These are phyloP conservation scores for Lineus longissimus DNA, from an alignment of 1,140 invertebrate genomes.

Conservation along the genomic window DNA sequence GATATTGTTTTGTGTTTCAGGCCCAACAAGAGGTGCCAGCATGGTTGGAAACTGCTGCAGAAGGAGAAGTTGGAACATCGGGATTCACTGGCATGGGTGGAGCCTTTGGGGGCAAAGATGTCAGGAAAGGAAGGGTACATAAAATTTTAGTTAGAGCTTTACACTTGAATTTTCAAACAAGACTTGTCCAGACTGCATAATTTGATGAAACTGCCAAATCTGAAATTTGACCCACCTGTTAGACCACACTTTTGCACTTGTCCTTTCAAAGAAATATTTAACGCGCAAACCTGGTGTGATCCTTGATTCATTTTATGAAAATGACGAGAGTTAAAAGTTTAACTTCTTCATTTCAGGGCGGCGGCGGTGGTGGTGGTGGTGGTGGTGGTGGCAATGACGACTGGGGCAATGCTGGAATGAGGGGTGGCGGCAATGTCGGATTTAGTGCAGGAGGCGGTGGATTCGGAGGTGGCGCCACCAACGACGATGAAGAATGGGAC, in stretches of 20 bases:
- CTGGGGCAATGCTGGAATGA: background rate
- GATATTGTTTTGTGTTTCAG: slow-evolving; percentile 27
- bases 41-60: slow-evolving; percentile 44
- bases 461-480: slow-evolving; percentile 13
- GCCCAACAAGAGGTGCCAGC: slow-evolving; percentile 55
- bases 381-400: slow-evolving; percentile 21
- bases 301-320: no score
- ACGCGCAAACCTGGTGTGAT: no score
- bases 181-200: background rate
- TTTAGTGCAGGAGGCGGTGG: slow-evolving; percentile 14
- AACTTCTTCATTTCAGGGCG: background rate
- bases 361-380: slow-evolving; percentile 14
- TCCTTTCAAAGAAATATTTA: no score
- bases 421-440: slow-evolving; percentile 9
- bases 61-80: slow-evolving; percentile 26
- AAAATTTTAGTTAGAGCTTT: background rate
- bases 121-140: slow-evolving; percentile 37
- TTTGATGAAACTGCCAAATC: no score
- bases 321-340: no score
- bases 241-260: no score
- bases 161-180: background rate
- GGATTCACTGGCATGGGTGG: slow-evolving; percentile 27
- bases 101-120: slow-evolving; percentile 45
- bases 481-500: slow-evolving; percentile 38
- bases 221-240: no score